Evolutionary conservation across 1,140 invertebrate genomes (phyloP).

Genomic region (Drosophila prosaltans): DNA sequence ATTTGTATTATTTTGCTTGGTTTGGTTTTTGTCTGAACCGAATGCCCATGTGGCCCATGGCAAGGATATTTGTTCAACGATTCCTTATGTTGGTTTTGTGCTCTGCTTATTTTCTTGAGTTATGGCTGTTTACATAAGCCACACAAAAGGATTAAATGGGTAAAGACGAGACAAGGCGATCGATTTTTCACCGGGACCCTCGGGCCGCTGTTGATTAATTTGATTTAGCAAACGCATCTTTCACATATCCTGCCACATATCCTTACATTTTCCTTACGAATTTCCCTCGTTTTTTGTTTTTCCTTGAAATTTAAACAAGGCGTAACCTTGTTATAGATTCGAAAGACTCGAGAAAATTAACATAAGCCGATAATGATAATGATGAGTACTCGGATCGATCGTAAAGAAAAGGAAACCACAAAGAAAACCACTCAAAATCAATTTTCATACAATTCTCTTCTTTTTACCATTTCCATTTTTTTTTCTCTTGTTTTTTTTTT

Average conservation of each 20-base stretch:
- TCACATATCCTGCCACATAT: constrained; percentile 22
- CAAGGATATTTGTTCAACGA: constrained; percentile 25
- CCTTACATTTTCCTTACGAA: constrained; percentile 34
- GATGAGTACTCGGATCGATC: not conserved
- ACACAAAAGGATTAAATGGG: constrained; percentile 76
- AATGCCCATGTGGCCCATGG: constrained; percentile 22
- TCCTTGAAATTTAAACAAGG: not conserved
- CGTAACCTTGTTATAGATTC: constrained; percentile 1
- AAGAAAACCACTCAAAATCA: constrained; percentile 68
- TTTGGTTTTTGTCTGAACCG: constrained; percentile 22
- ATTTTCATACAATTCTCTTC: constrained; percentile 46
- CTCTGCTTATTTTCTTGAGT: constrained; percentile 65
- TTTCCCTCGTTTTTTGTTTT: constrained; percentile 20
- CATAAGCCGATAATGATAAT: constrained; percentile 54
- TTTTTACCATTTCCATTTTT: constrained; percentile 40
- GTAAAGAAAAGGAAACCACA: constrained; percentile 25
- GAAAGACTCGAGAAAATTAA: constrained; percentile 40
- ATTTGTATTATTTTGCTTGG: constrained; percentile 43
- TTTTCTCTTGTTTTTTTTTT: constrained; percentile 23
- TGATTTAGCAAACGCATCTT: constrained; percentile 65
- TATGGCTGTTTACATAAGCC: constrained; percentile 76
- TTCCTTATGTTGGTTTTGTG: constrained; percentile 38
- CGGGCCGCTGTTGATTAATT: constrained; percentile 65
- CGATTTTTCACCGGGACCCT: constrained; percentile 7
- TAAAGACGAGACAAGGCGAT: constrained; percentile 3